These are phyloP conservation scores for Ectemnius lituratus DNA, from an alignment of 2,888 invertebrate genomes.

Conservation along the genomic window DNA sequence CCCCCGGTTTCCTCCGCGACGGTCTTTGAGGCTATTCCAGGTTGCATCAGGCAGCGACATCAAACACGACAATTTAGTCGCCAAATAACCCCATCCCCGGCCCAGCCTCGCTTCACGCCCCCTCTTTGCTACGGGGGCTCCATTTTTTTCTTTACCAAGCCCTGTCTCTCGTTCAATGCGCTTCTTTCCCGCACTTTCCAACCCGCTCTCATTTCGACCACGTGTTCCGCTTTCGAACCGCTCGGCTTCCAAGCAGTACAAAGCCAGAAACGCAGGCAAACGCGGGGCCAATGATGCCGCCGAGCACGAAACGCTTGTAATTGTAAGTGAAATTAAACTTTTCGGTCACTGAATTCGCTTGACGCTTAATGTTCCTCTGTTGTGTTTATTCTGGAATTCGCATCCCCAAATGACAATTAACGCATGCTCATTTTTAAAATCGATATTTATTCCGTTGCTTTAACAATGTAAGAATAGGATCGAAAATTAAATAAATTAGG, in stretches of 20 bases:
- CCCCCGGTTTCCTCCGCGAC: conserved; percentile 9
- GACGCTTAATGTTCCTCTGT: no score
- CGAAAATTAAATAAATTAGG: no score
- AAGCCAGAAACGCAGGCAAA: no score
- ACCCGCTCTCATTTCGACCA: neutral
- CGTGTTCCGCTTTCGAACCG: neutral
- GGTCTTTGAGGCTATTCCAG: conserved; percentile 46
- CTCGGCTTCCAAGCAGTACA: neutral
- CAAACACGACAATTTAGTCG: conserved; percentile 71
- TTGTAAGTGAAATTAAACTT: no score
- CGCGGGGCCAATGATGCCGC: no score
- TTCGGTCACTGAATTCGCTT: no score
- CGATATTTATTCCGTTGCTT: no score
- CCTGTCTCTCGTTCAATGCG: neutral
- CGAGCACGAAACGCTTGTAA: no score
- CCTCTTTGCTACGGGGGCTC: neutral
- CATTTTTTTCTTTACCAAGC: conserved; percentile 10
- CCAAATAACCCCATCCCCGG: conserved; percentile 60
- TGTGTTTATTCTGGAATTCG: no score
- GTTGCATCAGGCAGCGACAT: conserved; percentile 64
- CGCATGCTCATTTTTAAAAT: no score
- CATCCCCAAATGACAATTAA: no score
- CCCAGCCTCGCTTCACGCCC: neutral
- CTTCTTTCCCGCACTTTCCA: conserved; percentile 3
- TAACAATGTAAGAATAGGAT: no score